A percentile compares a stretch with the other conserved stretches of the same genome.
Evolutionary conservation across 1,140 invertebrate species (phyloP).

Genomic region (Stegodyphus mimosarum): DNA sequence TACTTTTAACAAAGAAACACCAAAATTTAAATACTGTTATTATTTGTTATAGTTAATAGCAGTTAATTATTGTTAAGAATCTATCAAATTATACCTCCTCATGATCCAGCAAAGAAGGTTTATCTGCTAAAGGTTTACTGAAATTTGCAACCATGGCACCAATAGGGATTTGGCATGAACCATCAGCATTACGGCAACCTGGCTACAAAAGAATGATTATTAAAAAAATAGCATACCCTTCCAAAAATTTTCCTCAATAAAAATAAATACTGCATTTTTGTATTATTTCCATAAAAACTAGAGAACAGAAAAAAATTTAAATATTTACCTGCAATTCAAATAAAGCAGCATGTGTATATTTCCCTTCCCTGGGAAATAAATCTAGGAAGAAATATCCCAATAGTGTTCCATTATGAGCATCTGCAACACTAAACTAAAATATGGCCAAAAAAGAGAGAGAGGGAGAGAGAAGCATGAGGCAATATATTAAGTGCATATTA

Average conservation of each 20-base stretch:
- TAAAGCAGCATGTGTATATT: constrained; percentile 72
- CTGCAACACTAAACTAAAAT: constrained; percentile 69
- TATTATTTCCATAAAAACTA: too few relatives aligned
- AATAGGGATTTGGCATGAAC: constrained; percentile 68
- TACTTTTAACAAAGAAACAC: too few relatives aligned
- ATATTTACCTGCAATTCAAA: constrained; percentile 69
- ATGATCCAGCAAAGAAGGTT: constrained; percentile 72
- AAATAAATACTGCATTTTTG: too few relatives aligned
- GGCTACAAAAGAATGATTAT: constrained; percentile 66
- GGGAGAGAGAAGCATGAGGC: too few relatives aligned
- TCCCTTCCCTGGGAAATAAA: constrained; percentile 72
- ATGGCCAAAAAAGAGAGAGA: background rate
- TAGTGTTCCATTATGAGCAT: constrained; percentile 66
- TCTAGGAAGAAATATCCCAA: constrained; percentile 73
- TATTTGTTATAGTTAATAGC: too few relatives aligned
- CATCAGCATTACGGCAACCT: constrained; percentile 68
- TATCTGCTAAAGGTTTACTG: constrained; percentile 70
- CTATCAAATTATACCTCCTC: constrained; percentile 68
- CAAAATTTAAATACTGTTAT: too few relatives aligned
- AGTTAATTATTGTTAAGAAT: too few relatives aligned
- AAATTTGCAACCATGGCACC: constrained; percentile 73
- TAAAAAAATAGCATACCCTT: too few relatives aligned
- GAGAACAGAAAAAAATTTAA: too few relatives aligned
- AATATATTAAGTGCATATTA: too few relatives aligned
- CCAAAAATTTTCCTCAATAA: too few relatives aligned